Base-by-base conservation (phyloP, 2,888 invertebrate species). In the Sylvicola fuscatus region DNA sequence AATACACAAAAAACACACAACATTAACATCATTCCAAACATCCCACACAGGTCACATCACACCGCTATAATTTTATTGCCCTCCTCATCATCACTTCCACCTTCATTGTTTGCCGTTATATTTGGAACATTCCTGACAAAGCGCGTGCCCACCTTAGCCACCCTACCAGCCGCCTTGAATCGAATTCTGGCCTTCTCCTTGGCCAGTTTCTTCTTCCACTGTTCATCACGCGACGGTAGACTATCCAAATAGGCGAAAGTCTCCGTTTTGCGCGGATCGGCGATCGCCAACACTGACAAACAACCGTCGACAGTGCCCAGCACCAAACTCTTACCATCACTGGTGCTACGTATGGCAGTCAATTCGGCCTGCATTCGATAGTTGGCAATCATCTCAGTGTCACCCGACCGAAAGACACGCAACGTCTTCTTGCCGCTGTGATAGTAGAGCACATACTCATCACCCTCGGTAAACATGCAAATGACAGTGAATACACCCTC, bases 401-500 rank as follows among this genome's bases (percentile, higher is more conserved):
- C 95, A 0, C 70, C 58, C 10, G 89, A 80, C 73, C 86, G 73
- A 55, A 95, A 95, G 1, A 95, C 81, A 39, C 95, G 67, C 37
- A 97, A 66, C 0, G 95, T 95, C 57, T 92, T 87, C 47, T 83
- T 72, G 0, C 95, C 95, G 44, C 90, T 86, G 53, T 97, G 95
- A 50, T 97, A 97, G 52, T 97, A 97, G 34, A 95, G 70, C 2
- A 95, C 95, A 48, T 97, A 93, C 48, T 87, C 79, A 46, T 95
- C 90, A 2, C 80, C 87, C 42, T 82, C 79, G 39, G 89, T 93
- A 56, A 97, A 97, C 64, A 83, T 74, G 39, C 89, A 86, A 43
- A 90, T 87, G 14, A 95, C 89, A 2, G 86, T 89, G 56, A 95
- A 95, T 0, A 97, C 95, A 0, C 97, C 97, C 55, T 97, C 95